phyloP scores from a whole-genome alignment of 2,888 invertebrate genomes.

The Orchesella flavescens region DNA sequence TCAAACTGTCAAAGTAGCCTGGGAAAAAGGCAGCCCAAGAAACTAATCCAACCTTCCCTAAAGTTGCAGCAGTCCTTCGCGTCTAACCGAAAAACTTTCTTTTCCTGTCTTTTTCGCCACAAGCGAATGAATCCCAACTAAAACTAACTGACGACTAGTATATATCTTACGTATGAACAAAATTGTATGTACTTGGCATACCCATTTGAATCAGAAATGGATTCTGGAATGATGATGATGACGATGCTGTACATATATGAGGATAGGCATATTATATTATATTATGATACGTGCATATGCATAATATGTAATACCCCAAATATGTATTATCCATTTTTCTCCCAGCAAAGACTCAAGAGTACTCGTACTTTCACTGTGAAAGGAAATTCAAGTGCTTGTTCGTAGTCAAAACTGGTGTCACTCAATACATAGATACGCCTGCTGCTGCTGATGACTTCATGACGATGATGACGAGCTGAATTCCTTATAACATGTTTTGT shows the following conservation, averaged over 20 bases:
- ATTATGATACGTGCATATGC: too few relatives aligned
- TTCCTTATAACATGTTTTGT: not conserved
- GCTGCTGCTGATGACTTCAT: not conserved
- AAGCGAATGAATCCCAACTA: not conserved
- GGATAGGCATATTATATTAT: too few relatives aligned
- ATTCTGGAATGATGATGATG: not conserved
- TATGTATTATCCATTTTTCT: too few relatives aligned
- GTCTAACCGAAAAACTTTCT: conserved; percentile 8
- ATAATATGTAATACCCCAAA: too few relatives aligned
- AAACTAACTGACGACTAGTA: not conserved
- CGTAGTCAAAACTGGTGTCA: not conserved
- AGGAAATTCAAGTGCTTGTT: not conserved
- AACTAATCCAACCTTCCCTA: not conserved
- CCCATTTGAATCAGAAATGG: conserved; percentile 13
- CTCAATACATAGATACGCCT: not conserved
- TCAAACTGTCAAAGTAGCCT: conserved; percentile 48
- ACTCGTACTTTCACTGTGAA: too few relatives aligned
- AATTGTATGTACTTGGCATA: not conserved
- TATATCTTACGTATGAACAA: not conserved
- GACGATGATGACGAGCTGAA: not conserved
- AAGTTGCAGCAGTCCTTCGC: not conserved
- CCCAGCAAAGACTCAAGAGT: too few relatives aligned
- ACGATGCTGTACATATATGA: too few relatives aligned
- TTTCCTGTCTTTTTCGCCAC: not conserved
- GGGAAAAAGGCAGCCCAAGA: conserved; percentile 9